A percentile compares a stretch with the other conserved stretches of the same genome.
These are phyloP conservation scores for Caenorhabditis sp. DNA, from an alignment of 2,888 invertebrate species.

Conservation along the genomic window DNA sequence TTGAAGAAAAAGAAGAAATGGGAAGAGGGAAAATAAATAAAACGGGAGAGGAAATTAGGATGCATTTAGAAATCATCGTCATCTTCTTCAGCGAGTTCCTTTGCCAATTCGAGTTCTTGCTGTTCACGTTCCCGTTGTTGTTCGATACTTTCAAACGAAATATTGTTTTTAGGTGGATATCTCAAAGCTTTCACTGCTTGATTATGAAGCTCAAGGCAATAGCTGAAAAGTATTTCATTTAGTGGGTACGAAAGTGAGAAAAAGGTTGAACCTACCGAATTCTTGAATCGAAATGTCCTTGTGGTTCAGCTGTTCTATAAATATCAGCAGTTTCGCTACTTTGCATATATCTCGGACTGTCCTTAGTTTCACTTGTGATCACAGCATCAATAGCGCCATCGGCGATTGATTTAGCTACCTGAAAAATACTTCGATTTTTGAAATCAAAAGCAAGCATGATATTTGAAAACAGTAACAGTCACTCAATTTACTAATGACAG, in stretches of 20 bases:
- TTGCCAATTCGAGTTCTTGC: constrained; percentile 95
- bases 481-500: no score
- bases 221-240: constrained; percentile 71
- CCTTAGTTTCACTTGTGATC: constrained; percentile 87
- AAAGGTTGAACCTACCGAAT: constrained; percentile 72
- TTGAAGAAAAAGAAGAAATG: background rate
- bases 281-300: constrained; percentile 78
- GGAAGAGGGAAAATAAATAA: background rate
- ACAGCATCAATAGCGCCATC: constrained; percentile 98
- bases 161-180: constrained; percentile 97
- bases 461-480: background rate
- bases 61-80: constrained; percentile 75
- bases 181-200: constrained; percentile 98
- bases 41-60: background rate
- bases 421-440: no score
- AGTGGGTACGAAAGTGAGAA: no score
- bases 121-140: constrained; percentile 67
- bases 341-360: constrained; percentile 80
- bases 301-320: constrained; percentile 83
- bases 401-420: constrained; percentile 77
- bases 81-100: constrained; percentile 99
- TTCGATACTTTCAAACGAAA: constrained; percentile 82
- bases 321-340: constrained; percentile 92
- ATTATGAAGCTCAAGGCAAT: constrained; percentile 96
- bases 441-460: background rate